phyloP scores from a whole-genome alignment of 2,113 vertebrate species.

The Trachemys scripta region DNA sequence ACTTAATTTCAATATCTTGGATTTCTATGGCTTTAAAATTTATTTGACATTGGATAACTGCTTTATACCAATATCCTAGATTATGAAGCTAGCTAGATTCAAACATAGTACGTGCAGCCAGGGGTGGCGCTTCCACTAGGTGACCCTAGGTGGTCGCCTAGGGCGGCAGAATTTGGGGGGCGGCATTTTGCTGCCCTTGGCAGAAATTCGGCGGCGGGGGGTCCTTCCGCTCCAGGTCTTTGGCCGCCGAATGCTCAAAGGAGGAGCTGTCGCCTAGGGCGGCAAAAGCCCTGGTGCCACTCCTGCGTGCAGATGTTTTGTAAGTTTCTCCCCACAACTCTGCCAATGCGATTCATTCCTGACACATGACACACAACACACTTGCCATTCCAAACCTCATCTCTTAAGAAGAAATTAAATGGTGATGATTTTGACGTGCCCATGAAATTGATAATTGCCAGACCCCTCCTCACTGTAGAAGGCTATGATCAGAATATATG shows the following conservation, averaged over 20 bases:
- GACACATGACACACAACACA: background rate
- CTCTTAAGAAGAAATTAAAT: background rate
- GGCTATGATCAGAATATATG: background rate
- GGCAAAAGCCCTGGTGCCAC: too few species aligned
- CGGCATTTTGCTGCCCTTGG: too few species aligned
- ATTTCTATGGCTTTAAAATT: background rate
- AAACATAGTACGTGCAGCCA: background rate
- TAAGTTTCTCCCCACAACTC: background rate
- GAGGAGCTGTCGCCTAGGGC: too few species aligned
- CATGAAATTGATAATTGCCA: background rate
- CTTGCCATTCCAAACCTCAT: background rate
- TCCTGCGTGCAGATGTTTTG: background rate
- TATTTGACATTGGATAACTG: background rate
- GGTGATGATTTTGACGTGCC: background rate
- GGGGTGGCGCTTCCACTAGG: too few species aligned
- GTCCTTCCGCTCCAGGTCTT: too few species aligned
- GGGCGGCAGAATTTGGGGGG: too few species aligned
- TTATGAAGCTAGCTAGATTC: background rate
- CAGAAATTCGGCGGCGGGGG: too few species aligned
- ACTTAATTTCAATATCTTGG: background rate
- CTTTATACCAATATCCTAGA: background rate
- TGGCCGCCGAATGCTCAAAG: too few species aligned
- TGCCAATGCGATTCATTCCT: background rate
- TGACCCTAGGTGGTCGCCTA: too few species aligned
- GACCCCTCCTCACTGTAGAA: background rate